Evolutionary conservation across 2,113 vertebrate genomes (phyloP).

Genomic region (Machaerirhynchus nigripectus): DNA sequence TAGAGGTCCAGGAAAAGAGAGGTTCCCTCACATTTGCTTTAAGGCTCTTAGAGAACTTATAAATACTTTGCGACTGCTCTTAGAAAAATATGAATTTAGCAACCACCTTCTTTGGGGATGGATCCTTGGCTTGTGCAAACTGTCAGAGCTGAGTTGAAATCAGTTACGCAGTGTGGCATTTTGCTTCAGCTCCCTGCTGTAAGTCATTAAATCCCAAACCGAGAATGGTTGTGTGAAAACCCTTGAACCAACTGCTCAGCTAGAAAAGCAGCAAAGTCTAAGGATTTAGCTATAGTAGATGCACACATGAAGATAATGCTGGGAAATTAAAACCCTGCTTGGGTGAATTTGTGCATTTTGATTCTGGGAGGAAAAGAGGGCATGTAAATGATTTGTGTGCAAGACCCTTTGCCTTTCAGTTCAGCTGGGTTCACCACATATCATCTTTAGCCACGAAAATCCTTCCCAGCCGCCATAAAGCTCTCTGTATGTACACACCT

Average conservation of each 20-base stretch:
- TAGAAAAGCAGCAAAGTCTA: neutral
- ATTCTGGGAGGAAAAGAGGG: neutral
- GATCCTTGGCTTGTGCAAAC: neutral
- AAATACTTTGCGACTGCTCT: neutral
- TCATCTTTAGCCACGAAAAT: neutral
- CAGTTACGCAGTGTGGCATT: neutral
- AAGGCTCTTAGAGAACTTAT: neutral
- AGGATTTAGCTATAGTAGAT: neutral
- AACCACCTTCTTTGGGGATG: neutral
- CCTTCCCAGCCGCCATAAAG: neutral
- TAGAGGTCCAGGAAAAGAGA: neutral
- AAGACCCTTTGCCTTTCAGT: neutral
- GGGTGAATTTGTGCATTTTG: neutral
- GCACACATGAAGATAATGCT: neutral
- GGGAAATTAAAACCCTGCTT: neutral
- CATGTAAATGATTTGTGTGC: neutral
- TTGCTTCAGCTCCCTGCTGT: neutral
- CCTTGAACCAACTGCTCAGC: neutral
- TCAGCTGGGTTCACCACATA: neutral
- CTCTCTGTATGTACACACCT: neutral
- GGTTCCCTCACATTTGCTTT: neutral
- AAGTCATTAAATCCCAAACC: neutral
- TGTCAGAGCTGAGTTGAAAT: neutral
- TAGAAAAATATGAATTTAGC: neutral
- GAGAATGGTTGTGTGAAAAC: neutral